Evolutionary conservation across 2,888 invertebrate species (phyloP), one percentile per base, ranked within the genome.

Genomic region (Nemotelus nigrinus): DNA sequence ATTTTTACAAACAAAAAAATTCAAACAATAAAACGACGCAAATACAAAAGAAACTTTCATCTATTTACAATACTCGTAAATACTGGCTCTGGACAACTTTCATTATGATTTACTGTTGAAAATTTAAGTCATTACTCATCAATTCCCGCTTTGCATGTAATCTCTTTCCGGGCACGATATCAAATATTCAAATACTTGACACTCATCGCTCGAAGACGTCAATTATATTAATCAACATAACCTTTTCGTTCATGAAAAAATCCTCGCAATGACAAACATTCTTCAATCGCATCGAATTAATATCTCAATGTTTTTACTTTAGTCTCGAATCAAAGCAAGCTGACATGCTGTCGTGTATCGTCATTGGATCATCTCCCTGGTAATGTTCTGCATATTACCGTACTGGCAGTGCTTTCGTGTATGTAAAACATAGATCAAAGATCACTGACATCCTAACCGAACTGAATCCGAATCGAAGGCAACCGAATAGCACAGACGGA

Each of bases 401-500:
- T 25, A 45, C 3, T 5, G 43, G 39, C 39, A 3, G 10, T 10
- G 25, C 57, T 4, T 4, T 25, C 2, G 10, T 65, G 65, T 25
- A 65, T 45, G 44, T n/a, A 65, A 65, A 65, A 41, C 65, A 71
- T 44, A 57, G 71, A 43, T 71, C 71, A 71, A 71, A 71, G 71
- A 71, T 71, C 71, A 71, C 57, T 44, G 71, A 55, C 71, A 55
- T 55, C 41, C 10, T 3, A 50, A 71, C 55, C 71, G 55, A 71
- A 71, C 55, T 44, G 57, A 71, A 71, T 71, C 44, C 55, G 25
- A 71, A 71, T 68, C 71, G 71, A 71, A 55, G 55, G 55, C 55
- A 71, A 71, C 71, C 71, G 7, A 71, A 71, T 71, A 71, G 57
- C 55, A 55, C 55, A 44, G 55, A 43, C 71, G 71, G 55, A 71